These are phyloP conservation scores for Ciconia stormi DNA, from an alignment of 2,113 vertebrate genomes.

Conservation along the genomic window DNA sequence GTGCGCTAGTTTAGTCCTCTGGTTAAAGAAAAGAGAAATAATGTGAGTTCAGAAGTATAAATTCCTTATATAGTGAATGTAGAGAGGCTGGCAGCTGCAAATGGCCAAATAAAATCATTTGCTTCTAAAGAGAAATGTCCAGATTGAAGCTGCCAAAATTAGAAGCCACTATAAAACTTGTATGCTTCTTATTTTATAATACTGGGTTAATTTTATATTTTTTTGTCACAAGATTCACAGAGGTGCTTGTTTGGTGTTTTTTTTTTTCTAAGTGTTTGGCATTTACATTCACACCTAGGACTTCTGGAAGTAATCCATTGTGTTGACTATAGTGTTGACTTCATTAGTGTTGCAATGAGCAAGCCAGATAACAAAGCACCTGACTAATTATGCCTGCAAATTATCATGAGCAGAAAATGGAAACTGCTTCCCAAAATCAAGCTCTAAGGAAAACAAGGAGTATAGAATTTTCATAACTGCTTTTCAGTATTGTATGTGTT, in stretches of 20 bases:
- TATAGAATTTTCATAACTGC: neutral
- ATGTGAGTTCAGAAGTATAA: neutral
- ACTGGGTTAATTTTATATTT: neutral
- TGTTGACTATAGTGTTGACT: neutral
- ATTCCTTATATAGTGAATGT: neutral
- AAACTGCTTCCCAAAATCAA: neutral
- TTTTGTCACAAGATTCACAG: neutral
- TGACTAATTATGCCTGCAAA: neutral
- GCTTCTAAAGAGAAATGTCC: neutral
- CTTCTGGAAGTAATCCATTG: neutral
- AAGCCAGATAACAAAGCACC: neutral
- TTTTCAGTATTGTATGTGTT: neutral
- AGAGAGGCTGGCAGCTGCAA: neutral
- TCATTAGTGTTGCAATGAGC: neutral
- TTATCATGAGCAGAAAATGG: neutral
- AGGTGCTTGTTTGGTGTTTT: neutral
- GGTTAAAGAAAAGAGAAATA: neutral
- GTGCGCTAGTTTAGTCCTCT: neutral
- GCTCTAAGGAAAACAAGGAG: neutral
- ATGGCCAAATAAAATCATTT: neutral
- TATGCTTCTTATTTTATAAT: neutral
- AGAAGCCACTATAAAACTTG: neutral
- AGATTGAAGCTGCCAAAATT: neutral
- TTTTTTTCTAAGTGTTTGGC: neutral
- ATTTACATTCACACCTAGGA: neutral